Base-by-base conservation (phyloP, 2,797 vertebrate genomes). In the Gila robusta region DNA sequence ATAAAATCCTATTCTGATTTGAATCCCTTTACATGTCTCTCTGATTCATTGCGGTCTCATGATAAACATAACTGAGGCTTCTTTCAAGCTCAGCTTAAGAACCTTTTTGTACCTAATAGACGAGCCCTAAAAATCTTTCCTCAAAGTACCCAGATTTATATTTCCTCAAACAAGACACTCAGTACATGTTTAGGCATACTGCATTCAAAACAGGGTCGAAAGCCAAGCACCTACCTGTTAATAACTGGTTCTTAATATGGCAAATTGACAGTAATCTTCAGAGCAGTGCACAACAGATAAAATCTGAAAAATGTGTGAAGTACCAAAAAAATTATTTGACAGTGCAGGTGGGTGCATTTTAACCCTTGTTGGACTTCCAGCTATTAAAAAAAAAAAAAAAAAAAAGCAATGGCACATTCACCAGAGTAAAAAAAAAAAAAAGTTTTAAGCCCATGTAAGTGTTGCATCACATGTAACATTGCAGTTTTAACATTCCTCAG, bases 391-490 rank as follows among this genome's bases (percentile, higher is more conserved):
- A 35, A 86, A 54, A 82, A 35, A 86, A 54, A 82, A 85, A 83
- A 88, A 86, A 88, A 83, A 87, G 81, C 71, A 73, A 91, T 93
- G 92, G 92, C 93, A 95, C 90, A 87, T 81, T 89, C 44, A 82
- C 52, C 69, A 79, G 10, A 87, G 64, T 81, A 67, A 86, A 59
- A 83, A 62, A 89, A 4, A 81, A 86, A 80, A 86, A 86, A 88
- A 8, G 35, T 87, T 54, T 64, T 26, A 62, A 70, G 67, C 78
- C 28, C 28, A 37, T 64, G 8, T 67, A 47, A 80, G 16, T 81
- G 44, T 70, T 80, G 66, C 88, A 90, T 89, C 72, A 70, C 37
- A 81, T 5, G 35, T 49, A 86, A 86, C 70, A 88, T 87, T 78
- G 59, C 83, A 86, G 83, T 56, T 89, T 89, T 64, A 83, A 91